phyloP scores from a whole-genome alignment of 2,888 invertebrate species.

The Drosophila meridiana region DNA sequence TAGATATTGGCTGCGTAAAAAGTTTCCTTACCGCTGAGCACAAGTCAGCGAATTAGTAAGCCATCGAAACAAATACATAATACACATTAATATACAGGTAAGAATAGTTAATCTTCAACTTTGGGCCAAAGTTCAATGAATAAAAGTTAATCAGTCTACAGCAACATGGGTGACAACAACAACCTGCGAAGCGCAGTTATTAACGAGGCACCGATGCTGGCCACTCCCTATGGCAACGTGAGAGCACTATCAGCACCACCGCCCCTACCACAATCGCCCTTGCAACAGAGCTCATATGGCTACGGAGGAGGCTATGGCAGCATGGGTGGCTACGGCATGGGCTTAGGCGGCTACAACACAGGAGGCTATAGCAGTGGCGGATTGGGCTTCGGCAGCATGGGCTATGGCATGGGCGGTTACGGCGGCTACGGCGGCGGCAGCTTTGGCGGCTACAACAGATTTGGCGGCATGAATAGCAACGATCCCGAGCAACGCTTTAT shows the following conservation, averaged over 20 bases:
- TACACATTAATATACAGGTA: conserved; percentile 19
- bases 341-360: conserved; percentile 45
- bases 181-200: conserved; percentile 80
- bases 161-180: conserved; percentile 71
- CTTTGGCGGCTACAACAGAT: conserved; percentile 77
- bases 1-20: neutral
- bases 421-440: conserved; percentile 42
- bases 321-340: conserved; percentile 42
- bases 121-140: conserved; percentile 56
- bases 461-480: conserved; percentile 74
- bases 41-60: neutral
- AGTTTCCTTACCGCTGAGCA: neutral
- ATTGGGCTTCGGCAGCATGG: conserved; percentile 33
- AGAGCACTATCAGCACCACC: conserved; percentile 41
- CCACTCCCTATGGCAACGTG: conserved; percentile 59
- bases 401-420: conserved; percentile 45
- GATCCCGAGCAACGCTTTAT: conserved; percentile 88
- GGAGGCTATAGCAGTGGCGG: conserved; percentile 47
- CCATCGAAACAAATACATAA: neutral
- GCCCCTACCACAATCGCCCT: conserved; percentile 45
- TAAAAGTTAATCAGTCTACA: conserved; percentile 31
- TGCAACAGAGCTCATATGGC: conserved; percentile 43
- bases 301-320: conserved; percentile 40
- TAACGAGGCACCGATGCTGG: conserved; percentile 74
- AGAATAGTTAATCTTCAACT: conserved; percentile 19